Conservation (phyloP, 2,113 vertebrate species). For the Myrmecophaga tridactyla region DNA sequence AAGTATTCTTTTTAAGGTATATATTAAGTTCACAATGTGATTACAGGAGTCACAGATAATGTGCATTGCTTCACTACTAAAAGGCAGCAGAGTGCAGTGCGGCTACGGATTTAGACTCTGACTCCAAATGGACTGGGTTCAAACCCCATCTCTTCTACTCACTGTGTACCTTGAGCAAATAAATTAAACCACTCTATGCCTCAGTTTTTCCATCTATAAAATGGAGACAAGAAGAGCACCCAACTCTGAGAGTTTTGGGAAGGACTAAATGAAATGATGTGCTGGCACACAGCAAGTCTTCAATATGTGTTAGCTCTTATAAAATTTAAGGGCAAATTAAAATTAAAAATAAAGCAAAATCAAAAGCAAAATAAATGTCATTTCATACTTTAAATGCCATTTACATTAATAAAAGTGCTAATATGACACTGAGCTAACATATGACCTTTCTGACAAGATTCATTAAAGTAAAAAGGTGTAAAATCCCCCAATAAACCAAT, state of each 20-base stretch:
- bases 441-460: background rate
- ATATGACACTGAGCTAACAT: background rate
- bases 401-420: background rate
- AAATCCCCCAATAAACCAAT: background rate
- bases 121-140: background rate
- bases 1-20: background rate
- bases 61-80: background rate
- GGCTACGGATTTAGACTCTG: background rate
- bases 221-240: background rate
- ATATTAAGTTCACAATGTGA: background rate
- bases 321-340: background rate
- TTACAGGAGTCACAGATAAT: background rate
- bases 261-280: background rate
- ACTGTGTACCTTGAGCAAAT: background rate
- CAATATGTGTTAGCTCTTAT: background rate
- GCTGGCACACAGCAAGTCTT: background rate
- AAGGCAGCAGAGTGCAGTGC: background rate
- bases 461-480: background rate
- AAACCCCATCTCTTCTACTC: background rate
- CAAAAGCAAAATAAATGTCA: no score
- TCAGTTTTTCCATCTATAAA: background rate
- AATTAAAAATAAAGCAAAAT: conserved; percentile 34
- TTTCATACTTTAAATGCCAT: background rate
- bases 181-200: background rate
- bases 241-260: background rate